A percentile compares a stretch with the other conserved stretches of the same genome.
Conservation (phyloP, 2,113 vertebrate species). For the Amphiprion ocellaris region DNA sequence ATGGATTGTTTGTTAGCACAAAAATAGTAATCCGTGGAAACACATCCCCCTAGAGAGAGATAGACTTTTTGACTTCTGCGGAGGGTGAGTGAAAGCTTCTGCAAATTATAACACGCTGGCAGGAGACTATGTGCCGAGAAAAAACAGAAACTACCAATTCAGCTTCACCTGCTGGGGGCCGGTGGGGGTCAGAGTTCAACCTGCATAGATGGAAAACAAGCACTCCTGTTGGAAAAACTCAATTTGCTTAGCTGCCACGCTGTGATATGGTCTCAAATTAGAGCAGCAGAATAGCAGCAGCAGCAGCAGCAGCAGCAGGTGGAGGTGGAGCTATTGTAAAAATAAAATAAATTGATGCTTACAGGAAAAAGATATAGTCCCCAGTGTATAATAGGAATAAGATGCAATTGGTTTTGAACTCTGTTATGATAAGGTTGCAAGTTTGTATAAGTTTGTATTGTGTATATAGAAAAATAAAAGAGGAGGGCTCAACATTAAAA, state of each 20-base stretch:
- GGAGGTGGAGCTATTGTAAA: background rate
- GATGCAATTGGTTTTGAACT: background rate
- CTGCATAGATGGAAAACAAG: conserved; percentile 48
- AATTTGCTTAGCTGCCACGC: conserved; percentile 56
- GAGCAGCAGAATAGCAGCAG: background rate
- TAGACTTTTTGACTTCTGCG: conserved; percentile 37
- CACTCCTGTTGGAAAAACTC: conserved; percentile 45
- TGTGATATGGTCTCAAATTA: conserved; percentile 31
- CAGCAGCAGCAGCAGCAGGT: background rate
- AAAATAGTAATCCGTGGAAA: conserved; percentile 20
- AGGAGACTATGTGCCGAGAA: conserved; percentile 22
- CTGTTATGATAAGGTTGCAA: background rate
- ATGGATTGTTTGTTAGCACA: conserved; percentile 7
- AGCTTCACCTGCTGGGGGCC: conserved; percentile 29
- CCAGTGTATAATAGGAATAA: background rate
- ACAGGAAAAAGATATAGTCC: background rate
- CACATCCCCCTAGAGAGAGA: background rate
- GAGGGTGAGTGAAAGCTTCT: conserved; percentile 32
- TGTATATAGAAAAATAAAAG: too few relatives aligned
- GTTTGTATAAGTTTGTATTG: too few relatives aligned
- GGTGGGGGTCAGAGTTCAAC: conserved; percentile 50
- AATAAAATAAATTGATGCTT: background rate
- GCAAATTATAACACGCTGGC: conserved; percentile 38
- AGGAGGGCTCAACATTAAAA: too few relatives aligned
- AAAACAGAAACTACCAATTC: conserved; percentile 53